Conservation (phyloP, 1,140 invertebrate species). For the Leptinotarsa texana region DNA sequence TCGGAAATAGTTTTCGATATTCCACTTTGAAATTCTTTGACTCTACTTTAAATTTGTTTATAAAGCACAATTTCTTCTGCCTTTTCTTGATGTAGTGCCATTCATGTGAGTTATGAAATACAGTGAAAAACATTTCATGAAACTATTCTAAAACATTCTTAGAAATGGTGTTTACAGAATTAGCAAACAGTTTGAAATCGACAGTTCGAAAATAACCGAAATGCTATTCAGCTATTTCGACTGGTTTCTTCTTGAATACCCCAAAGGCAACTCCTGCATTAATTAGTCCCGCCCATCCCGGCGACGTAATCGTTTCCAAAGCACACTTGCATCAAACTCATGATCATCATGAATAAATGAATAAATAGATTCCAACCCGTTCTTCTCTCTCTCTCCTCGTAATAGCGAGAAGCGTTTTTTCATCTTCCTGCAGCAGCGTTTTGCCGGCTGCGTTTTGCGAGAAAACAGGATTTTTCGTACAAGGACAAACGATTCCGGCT, state of each 20-base stretch:
- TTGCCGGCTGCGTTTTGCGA: slow-evolving; percentile 9
- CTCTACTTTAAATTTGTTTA: too few relatives aligned
- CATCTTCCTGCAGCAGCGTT: neutral
- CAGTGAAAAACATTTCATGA: too few relatives aligned
- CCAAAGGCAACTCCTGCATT: neutral
- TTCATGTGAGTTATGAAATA: too few relatives aligned
- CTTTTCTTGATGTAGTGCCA: too few relatives aligned
- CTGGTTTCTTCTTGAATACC: neutral
- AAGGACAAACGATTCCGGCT: slow-evolving; percentile 18
- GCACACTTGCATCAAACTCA: neutral
- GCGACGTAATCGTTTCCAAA: neutral
- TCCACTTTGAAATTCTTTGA: too few relatives aligned
- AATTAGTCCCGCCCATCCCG: neutral
- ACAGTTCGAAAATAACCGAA: too few relatives aligned
- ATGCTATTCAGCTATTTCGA: neutral
- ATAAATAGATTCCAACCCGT: slow-evolving; percentile 13
- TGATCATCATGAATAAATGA: neutral
- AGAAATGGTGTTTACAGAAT: too few relatives aligned
- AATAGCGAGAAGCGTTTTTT: neutral
- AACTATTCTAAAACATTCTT: too few relatives aligned
- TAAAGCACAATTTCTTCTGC: too few relatives aligned
- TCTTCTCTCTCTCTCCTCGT: neutral
- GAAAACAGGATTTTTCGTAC: slow-evolving; percentile 22
- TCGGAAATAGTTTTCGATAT: too few relatives aligned
- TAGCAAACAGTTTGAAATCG: too few relatives aligned